A percentile compares a stretch with the other conserved stretches of the same genome.
phyloP scores from a whole-genome alignment of 2,113 vertebrate species.

The Brachirus orientalis region DNA sequence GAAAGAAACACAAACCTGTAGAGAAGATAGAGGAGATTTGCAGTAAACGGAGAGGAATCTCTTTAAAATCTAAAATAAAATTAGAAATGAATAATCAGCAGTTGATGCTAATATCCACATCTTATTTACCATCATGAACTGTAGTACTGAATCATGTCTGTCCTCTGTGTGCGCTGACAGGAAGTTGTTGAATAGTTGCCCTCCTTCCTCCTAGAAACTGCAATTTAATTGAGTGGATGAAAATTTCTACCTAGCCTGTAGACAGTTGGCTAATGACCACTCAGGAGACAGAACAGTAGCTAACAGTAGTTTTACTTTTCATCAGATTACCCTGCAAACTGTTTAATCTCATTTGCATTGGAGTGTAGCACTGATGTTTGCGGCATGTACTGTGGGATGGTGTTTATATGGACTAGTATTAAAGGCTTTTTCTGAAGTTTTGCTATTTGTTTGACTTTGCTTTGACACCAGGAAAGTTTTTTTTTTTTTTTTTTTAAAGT shows the following conservation, averaged over 20 bases:
- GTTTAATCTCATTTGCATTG: slow-evolving; percentile 21
- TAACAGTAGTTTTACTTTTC: slow-evolving; percentile 44
- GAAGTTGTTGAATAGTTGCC: slow-evolving; percentile 7
- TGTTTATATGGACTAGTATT: not conserved
- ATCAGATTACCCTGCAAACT: slow-evolving; percentile 50
- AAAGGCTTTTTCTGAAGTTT: slow-evolving; percentile 5
- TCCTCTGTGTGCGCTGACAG: slow-evolving; percentile 20
- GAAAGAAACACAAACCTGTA: not conserved
- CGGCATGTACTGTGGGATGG: slow-evolving; percentile 8
- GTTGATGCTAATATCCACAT: slow-evolving; percentile 13
- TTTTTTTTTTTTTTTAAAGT: not conserved
- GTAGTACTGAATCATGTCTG: slow-evolving; percentile 12
- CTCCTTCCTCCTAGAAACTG: slow-evolving; percentile 23
- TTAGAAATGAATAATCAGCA: slow-evolving; percentile 22
- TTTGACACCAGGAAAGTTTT: too few species aligned
- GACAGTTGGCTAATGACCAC: slow-evolving; percentile 62
- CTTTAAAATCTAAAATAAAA: not conserved
- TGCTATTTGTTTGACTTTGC: slow-evolving; percentile 6
- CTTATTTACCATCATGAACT: slow-evolving; percentile 6
- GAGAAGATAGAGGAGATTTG: too few species aligned
- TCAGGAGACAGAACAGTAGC: slow-evolving; percentile 38
- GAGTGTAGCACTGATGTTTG: slow-evolving; percentile 15
- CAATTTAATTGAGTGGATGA: slow-evolving; percentile 51
- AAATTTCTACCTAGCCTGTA: slow-evolving; percentile 44
- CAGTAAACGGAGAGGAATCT: not conserved